Conservation (phyloP, 37 sponge, comb jelly and placozoan species). For the Chondrosia reniformis region DNA sequence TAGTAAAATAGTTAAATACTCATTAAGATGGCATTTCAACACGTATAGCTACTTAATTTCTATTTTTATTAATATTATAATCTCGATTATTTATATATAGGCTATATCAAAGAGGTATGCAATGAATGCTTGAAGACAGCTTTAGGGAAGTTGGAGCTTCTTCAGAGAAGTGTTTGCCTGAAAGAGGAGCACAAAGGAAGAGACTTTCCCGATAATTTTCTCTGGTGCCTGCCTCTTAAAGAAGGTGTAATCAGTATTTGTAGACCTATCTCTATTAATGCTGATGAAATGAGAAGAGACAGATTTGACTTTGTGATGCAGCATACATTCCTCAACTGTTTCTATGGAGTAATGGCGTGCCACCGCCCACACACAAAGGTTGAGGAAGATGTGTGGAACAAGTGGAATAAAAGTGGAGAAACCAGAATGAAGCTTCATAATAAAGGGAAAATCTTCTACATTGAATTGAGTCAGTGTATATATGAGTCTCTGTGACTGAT, state of each 20-base stretch:
- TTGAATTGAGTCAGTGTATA: too few species aligned
- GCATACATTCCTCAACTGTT: background rate
- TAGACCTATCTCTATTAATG: background rate
- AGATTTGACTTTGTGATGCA: background rate
- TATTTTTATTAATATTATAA: too few species aligned
- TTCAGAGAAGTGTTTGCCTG: background rate
- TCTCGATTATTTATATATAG: too few species aligned
- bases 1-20: too few species aligned
- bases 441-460: too few species aligned
- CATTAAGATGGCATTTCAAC: too few species aligned
- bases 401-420: background rate
- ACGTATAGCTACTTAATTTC: too few species aligned
- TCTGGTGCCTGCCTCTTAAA: background rate
- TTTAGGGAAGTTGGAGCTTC: background rate
- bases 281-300: background rate
- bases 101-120: background rate
- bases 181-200: background rate
- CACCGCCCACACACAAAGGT: background rate
- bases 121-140: background rate
- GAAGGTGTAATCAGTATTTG: background rate
- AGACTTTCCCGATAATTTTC: background rate
- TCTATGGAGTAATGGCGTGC: background rate
- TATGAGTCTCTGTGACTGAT: too few species aligned
- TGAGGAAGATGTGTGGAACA: conserved; percentile 1
- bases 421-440: background rate